Conservation (phyloP, 2,888 invertebrate species). For the Azorinus chamasolen region DNA sequence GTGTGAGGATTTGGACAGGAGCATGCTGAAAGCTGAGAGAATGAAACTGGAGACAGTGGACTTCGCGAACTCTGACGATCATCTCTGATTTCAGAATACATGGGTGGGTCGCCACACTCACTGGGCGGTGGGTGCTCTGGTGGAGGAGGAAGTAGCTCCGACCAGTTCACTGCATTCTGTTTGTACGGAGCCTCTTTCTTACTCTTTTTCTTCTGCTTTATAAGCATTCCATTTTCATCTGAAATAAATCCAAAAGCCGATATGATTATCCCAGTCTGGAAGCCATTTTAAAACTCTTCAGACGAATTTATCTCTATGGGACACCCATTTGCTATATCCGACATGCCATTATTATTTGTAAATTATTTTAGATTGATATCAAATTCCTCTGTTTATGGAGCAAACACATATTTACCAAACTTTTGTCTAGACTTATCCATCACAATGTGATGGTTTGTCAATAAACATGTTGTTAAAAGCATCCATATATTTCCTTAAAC, state of each 20-base stretch:
- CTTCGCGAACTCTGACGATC: constrained; percentile 59
- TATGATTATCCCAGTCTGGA: too few species aligned
- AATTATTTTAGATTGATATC: too few species aligned
- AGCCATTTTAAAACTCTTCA: too few species aligned
- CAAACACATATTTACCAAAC: too few species aligned
- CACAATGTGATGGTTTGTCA: too few species aligned
- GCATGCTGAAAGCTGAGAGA: constrained; percentile 80
- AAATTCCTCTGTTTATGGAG: too few species aligned
- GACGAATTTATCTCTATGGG: not conserved
- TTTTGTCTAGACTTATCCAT: too few species aligned
- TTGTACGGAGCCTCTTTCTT: constrained; percentile 62
- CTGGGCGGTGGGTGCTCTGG: constrained; percentile 86
- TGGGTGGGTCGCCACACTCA: constrained; percentile 76
- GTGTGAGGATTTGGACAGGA: constrained; percentile 81
- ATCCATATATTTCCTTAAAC: too few species aligned
- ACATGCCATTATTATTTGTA: too few species aligned
- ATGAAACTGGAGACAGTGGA: constrained; percentile 80
- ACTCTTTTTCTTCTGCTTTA: constrained; percentile 71
- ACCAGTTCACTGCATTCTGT: constrained; percentile 84
- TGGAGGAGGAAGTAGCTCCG: constrained; percentile 86
- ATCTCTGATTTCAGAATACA: constrained; percentile 64
- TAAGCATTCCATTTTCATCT: constrained; percentile 82
- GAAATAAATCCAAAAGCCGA: constrained; percentile 23
- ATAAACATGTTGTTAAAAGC: too few species aligned
- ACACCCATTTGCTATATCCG: not conserved